Percentiles rank a stretch among this genome's conserved stretches.
Conservation (phyloP, 2,797 vertebrate genomes). For the Sebastolobus altivelis region DNA sequence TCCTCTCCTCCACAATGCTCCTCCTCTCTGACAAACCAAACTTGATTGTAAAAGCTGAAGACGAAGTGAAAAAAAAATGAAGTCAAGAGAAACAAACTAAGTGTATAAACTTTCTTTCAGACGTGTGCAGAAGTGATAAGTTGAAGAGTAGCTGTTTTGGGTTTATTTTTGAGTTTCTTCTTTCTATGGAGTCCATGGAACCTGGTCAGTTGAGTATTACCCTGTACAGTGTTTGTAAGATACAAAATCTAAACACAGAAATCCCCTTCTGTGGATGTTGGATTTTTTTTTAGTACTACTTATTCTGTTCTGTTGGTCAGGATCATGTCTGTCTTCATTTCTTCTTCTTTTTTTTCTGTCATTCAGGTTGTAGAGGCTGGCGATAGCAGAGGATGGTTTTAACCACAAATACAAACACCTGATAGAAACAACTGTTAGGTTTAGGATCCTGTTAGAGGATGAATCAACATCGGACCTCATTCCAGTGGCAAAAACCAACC, state of each 20-base stretch:
- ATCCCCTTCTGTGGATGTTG: slow-evolving; percentile 76
- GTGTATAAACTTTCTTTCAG: slow-evolving; percentile 88
- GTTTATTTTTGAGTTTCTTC: slow-evolving; percentile 80
- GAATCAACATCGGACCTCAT: slow-evolving; percentile 75
- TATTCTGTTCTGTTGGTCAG: slow-evolving; percentile 72
- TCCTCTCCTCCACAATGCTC: slow-evolving; percentile 51
- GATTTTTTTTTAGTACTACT: slow-evolving; percentile 78
- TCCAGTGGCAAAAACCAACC: slow-evolving; percentile 65
- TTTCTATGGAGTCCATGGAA: slow-evolving; percentile 85
- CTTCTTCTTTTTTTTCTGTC: slow-evolving; percentile 12
- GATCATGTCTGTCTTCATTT: slow-evolving; percentile 65
- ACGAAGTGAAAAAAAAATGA: slow-evolving; percentile 61
- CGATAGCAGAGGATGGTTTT: slow-evolving; percentile 55
- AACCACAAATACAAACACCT: slow-evolving; percentile 43
- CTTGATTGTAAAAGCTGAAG: slow-evolving; percentile 84
- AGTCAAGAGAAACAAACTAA: slow-evolving; percentile 72
- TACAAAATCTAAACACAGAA: slow-evolving; percentile 78
- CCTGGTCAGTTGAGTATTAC: slow-evolving; percentile 84
- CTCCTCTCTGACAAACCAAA: slow-evolving; percentile 80
- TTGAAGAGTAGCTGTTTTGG: slow-evolving; percentile 85
- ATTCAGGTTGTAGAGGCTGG: slow-evolving; percentile 53
- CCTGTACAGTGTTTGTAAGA: slow-evolving; percentile 88
- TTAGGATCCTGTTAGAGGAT: slow-evolving; percentile 50
- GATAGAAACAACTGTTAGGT: slow-evolving; percentile 35
- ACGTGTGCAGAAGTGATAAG: slow-evolving; percentile 81